Base-by-base conservation (phyloP, 1,140 invertebrate genomes). In the Drosophila nigromelanica region DNA sequence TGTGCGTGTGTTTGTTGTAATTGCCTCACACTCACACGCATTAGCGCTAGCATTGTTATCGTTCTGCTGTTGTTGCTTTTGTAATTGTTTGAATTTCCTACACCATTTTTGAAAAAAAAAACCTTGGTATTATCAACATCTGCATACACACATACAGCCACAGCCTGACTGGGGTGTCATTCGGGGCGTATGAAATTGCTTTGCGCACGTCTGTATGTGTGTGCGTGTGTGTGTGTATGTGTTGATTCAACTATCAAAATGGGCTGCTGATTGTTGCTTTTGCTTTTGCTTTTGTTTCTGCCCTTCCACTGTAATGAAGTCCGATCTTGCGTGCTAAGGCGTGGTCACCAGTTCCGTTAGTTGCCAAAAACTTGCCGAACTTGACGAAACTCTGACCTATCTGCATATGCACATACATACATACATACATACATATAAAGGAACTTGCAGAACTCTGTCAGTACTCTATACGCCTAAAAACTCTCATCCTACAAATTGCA, bases 71-170 rank as follows among this genome's bases (percentile, higher is more conserved):
- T 58, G 72, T 63, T 62, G 72, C 52, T 62, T 51, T 56, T 70
- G 62, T 68, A 69, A 63, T 70, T 69, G 71, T 69, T 74, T 70
- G 64, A 74, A 74, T 70, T 73, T 80, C 69, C 70, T 66, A 51
- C 81, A 87, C 81, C 81, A 86, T 86, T 86, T 86, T 86, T 71
- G 30, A 78, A 81, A 75, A 64, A 64, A 50, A 66, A 55, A 77
- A 68, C 77, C 64, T 70, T 40, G n/a, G 48, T 66, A 43, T 67
- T 61, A 74, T 68, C 70, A 76, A 68, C 63, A 76, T 76, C 51
- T 80, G 77, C 68, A 71, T 80, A 62, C 63, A 48, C 37, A 48
- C 55, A 18, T n/a, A 69, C 14, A 52, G 5, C 12, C 39, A 30
- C 30, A 52, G 67, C n/a, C 51, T 21, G 50, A 58, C 37, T 67